Evolutionary conservation across 2,797 vertebrate species (phyloP).

Genomic region (Okamejei kenojei): DNA sequence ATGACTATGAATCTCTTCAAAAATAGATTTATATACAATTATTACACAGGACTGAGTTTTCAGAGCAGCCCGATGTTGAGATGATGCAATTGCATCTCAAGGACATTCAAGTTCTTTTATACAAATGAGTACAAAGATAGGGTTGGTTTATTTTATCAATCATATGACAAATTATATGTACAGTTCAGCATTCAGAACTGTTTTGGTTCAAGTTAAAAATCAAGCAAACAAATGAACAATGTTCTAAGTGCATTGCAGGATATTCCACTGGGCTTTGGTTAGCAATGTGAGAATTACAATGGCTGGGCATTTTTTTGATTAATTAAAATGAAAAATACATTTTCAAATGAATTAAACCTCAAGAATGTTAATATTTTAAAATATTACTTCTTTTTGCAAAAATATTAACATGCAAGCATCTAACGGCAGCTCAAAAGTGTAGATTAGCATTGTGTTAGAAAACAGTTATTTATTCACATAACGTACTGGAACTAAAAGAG

Average conservation of each 20-base stretch:
- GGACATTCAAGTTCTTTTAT: background rate
- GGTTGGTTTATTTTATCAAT: background rate
- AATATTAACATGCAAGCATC: background rate
- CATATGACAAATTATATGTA: background rate
- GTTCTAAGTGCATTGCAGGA: background rate
- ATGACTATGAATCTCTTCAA: background rate
- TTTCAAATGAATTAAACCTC: background rate
- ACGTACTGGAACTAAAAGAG: background rate
- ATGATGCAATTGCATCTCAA: background rate
- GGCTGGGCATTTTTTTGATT: background rate
- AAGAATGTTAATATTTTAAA: background rate
- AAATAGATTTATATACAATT: background rate
- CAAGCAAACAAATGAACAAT: background rate
- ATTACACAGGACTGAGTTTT: background rate
- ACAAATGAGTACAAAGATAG: background rate
- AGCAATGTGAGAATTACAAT: background rate
- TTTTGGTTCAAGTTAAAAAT: background rate
- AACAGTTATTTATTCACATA: background rate
- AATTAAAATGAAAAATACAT: background rate
- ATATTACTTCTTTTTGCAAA: background rate
- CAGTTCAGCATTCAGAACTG: background rate
- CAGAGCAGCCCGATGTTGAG: background rate
- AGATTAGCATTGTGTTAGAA: background rate
- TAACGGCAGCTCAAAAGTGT: background rate
- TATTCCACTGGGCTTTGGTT: background rate